A percentile compares a stretch with the other conserved stretches of the same genome.
These are phyloP conservation scores for Dicaeum eximium DNA, from an alignment of 2,113 vertebrate genomes.

Conservation along the genomic window DNA sequence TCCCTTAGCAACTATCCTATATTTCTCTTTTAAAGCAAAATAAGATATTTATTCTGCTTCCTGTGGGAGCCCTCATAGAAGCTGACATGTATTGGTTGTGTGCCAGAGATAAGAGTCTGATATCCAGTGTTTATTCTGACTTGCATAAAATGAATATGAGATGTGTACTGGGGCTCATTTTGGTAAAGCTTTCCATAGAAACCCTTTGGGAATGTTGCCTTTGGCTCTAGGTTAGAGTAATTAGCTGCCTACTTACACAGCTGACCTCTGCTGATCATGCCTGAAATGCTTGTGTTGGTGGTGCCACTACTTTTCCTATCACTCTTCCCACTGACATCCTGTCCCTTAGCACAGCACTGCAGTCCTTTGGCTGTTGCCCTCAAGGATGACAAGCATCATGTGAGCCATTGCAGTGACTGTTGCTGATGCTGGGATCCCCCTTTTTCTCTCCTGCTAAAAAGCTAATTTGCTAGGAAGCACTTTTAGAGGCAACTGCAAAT, in stretches of 20 bases:
- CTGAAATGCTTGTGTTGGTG: background rate
- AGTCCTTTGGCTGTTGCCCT: background rate
- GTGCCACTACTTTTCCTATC: background rate
- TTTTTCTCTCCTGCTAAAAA: background rate
- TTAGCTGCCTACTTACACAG: background rate
- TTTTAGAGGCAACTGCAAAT: background rate
- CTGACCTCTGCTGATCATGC: background rate
- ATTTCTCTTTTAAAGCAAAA: background rate
- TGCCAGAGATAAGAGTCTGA: background rate
- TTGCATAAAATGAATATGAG: background rate
- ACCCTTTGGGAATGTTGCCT: background rate
- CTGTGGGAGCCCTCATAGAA: background rate
- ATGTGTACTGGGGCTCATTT: background rate
- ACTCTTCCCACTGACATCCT: background rate
- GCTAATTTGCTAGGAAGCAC: background rate
- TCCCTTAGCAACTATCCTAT: background rate
- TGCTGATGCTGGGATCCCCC: background rate
- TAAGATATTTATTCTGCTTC: background rate
- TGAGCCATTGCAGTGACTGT: background rate
- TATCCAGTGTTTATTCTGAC: background rate
- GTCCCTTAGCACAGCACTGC: background rate
- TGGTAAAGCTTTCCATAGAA: background rate
- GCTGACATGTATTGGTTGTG: rapidly evolving
- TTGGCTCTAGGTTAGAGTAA: background rate
- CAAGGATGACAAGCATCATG: background rate